These are phyloP conservation scores for Coelinius sp. DNA, from an alignment of 2,888 invertebrate species.

Conservation along the genomic window DNA sequence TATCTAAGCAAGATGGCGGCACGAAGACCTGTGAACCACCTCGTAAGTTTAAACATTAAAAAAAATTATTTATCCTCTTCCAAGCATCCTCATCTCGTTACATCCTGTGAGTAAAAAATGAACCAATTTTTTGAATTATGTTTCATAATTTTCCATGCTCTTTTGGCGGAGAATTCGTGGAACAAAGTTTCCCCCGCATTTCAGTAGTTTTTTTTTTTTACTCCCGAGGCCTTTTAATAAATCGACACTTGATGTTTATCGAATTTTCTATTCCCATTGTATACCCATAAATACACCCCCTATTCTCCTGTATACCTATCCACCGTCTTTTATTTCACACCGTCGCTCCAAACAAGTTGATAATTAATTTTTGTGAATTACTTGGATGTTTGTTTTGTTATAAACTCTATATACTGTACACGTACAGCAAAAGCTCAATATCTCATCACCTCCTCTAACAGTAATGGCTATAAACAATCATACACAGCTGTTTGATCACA, in stretches of 20 bases:
- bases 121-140: too few species aligned
- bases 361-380: constrained; percentile 69
- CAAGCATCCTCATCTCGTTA: too few species aligned
- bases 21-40: too few species aligned
- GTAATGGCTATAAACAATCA: constrained; percentile 53
- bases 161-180: too few species aligned
- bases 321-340: constrained; percentile 47
- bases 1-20: too few species aligned
- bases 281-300: not conserved
- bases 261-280: not conserved
- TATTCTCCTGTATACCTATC: not conserved
- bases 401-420: constrained; percentile 17
- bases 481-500: not conserved
- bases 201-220: too few species aligned
- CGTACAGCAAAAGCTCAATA: constrained; percentile 59
- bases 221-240: too few species aligned
- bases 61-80: too few species aligned
- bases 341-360: constrained; percentile 58
- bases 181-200: too few species aligned
- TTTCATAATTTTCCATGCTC: too few species aligned
- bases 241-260: constrained; percentile 20
- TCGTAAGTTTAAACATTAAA: too few species aligned
- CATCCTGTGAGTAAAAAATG: too few species aligned
- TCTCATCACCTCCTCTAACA: constrained; percentile 57
- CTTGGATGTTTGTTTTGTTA: constrained; percentile 47